Percentiles rank a stretch among this genome's conserved stretches.
phyloP scores from a whole-genome alignment of 2,113 vertebrate species.

The Pimephales promelas region DNA sequence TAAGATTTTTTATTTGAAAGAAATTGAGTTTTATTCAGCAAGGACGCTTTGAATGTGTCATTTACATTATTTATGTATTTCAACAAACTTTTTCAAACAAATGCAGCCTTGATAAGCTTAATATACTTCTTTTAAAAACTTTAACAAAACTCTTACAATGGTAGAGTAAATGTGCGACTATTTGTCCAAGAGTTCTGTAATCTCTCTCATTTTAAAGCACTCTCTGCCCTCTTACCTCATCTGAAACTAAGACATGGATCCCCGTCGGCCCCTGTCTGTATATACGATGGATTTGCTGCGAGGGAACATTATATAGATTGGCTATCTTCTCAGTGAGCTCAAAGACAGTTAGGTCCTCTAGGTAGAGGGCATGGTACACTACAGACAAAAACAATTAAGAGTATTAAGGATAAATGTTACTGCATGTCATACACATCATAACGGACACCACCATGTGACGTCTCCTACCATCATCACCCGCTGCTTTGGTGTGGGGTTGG shows the following conservation, averaged over 20 bases:
- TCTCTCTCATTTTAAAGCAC: background rate
- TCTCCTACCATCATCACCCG: slow-evolving; percentile 58
- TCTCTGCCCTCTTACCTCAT: slow-evolving; percentile 80
- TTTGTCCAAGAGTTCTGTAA: background rate
- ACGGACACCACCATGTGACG: background rate
- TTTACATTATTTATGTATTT: background rate
- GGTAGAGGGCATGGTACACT: slow-evolving; percentile 93
- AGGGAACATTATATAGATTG: slow-evolving; percentile 84
- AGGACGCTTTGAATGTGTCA: too few species aligned
- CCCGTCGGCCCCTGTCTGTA: slow-evolving; percentile 88
- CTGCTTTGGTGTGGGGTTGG: slow-evolving; percentile 69
- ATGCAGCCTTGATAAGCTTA: background rate
- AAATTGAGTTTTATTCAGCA: background rate
- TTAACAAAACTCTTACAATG: background rate
- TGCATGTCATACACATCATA: background rate
- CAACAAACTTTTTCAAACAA: background rate
- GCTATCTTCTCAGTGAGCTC: slow-evolving; percentile 92
- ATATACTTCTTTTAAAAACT: background rate
- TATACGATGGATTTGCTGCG: slow-evolving; percentile 86
- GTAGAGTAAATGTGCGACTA: background rate
- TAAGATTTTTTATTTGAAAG: background rate
- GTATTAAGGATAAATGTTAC: background rate
- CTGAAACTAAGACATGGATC: slow-evolving; percentile 89
- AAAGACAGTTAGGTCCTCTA: slow-evolving; percentile 87
- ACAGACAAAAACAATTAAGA: slow-evolving; percentile 50